Evolutionary conservation across 2,113 vertebrate species (phyloP).

Genomic region (Hippocampus barbouri): DNA sequence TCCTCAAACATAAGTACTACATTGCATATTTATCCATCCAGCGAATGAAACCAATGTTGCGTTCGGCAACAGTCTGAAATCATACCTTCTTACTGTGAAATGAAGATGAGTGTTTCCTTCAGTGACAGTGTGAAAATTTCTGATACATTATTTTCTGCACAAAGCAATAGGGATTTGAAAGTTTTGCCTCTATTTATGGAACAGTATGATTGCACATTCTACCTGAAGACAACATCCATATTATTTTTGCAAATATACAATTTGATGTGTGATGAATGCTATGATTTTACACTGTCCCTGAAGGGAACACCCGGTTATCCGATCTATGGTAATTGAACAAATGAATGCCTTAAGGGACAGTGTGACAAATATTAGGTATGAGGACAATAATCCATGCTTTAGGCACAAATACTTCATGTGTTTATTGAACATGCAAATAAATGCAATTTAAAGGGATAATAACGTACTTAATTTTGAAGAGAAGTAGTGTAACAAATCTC

Average conservation of each 20-base stretch:
- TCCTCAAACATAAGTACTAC: not conserved
- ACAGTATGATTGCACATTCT: not conserved
- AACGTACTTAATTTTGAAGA: not conserved
- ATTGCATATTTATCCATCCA: not conserved
- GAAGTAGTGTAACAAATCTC: slow-evolving; percentile 48
- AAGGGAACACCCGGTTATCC: too few relatives aligned
- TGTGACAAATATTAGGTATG: not conserved
- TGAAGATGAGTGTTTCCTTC: not conserved
- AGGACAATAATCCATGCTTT: not conserved
- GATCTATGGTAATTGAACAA: too few relatives aligned
- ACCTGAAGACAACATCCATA: not conserved
- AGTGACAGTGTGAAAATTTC: not conserved
- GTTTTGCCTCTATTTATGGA: not conserved
- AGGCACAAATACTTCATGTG: not conserved
- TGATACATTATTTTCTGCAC: not conserved
- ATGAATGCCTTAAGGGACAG: not conserved
- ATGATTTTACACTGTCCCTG: too few relatives aligned
- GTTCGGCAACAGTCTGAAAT: not conserved
- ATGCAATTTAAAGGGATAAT: not conserved
- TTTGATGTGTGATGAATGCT: too few relatives aligned
- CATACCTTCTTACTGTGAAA: not conserved
- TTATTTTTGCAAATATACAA: too few relatives aligned
- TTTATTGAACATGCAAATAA: not conserved
- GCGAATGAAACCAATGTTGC: too few relatives aligned
- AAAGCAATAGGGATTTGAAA: not conserved